A percentile compares a stretch with the other conserved stretches of the same genome.
Conservation (phyloP, 2,888 invertebrate species). For the Pollenia angustigena region DNA sequence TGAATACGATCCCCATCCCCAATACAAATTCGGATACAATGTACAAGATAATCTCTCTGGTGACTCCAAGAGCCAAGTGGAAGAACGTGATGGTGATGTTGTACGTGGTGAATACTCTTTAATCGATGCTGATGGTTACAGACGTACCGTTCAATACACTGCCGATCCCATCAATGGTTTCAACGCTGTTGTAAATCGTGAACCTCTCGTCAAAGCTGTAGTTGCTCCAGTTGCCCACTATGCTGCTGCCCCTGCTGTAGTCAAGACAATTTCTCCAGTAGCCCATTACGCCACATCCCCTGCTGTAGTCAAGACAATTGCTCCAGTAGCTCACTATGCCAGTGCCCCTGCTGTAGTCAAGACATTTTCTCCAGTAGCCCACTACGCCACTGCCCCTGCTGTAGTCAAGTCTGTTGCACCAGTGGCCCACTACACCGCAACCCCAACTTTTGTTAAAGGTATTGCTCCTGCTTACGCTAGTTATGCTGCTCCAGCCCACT, state of each 20-base stretch:
- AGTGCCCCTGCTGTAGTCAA: constrained; percentile 72
- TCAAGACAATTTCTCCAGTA: constrained; percentile 57
- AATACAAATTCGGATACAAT: constrained; percentile 82
- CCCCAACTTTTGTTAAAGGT: constrained; percentile 73
- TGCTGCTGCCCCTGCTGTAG: constrained; percentile 56
- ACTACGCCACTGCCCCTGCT: constrained; percentile 59
- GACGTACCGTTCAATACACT: constrained; percentile 82
- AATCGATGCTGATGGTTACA: constrained; percentile 82
- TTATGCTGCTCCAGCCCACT: constrained; percentile 68
- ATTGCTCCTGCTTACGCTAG: constrained; percentile 70
- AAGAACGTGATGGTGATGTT: constrained; percentile 83
- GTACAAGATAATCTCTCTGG: constrained; percentile 82
- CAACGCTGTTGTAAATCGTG: constrained; percentile 82
- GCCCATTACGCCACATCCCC: constrained; percentile 70
- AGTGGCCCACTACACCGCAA: constrained; percentile 57
- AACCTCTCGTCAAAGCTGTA: constrained; percentile 76
- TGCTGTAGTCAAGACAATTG: constrained; percentile 55
- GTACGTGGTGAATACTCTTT: constrained; percentile 83
- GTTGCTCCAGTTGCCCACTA: constrained; percentile 63
- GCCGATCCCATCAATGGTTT: constrained; percentile 82
- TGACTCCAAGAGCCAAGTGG: constrained; percentile 83
- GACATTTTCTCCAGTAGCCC: constrained; percentile 55
- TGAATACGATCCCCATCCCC: constrained; percentile 82
- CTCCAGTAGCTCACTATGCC: constrained; percentile 62
- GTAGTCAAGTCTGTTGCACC: constrained; percentile 62